Base-by-base conservation (phyloP, 2,113 vertebrate genomes). In the Epinephelus lanceolatus region DNA sequence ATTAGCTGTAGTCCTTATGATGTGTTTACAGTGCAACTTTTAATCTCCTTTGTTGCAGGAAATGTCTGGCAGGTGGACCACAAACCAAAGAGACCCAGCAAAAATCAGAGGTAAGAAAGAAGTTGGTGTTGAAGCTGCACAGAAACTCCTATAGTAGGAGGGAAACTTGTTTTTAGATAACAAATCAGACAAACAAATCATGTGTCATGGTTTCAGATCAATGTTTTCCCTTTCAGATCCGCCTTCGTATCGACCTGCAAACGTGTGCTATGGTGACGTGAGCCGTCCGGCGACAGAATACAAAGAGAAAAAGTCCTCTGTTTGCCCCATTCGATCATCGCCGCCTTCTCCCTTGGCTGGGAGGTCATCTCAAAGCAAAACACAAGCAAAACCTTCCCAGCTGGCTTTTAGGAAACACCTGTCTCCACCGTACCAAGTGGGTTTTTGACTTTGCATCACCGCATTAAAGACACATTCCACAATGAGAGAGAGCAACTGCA, bases 101-200 rank as follows among this genome's bases (percentile, higher is more conserved):
- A 53, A 10, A 30, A 3, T 25, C 7, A 81, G 47, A 87, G 89
- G 93, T 93, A 90, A 89, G 80, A 12, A 65, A 71, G 76, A 86
- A 72, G 72, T 52, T 74, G 27, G 1, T 69, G 11, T 3, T 49
- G 17, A 23, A 57, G 37, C 60, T n/a, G 40, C 45, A 17, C 3
- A n/a, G 25, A 59, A 81, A 59, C 65, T 55, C 11, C 18, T 2
- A 49, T 21, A 60, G 53, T 1, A 42, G 23, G 11, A 45, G 2
- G 18, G 13, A n/a, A n/a, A 33, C 27, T 51, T 15, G 4, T 27
- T 68, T 23, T 25, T 15, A 71, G 49, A 10, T 30, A 17, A 23
- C 13, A 23, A 23, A 59, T 47, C 42, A 69, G 15, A 40, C 56
- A 19, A 56, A 67, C 4, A 68, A 51, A 19, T 30, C 27, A 19